These are phyloP conservation scores for Aptenodytes forsteri DNA, from an alignment of 2,113 vertebrate genomes.

Conservation along the genomic window DNA sequence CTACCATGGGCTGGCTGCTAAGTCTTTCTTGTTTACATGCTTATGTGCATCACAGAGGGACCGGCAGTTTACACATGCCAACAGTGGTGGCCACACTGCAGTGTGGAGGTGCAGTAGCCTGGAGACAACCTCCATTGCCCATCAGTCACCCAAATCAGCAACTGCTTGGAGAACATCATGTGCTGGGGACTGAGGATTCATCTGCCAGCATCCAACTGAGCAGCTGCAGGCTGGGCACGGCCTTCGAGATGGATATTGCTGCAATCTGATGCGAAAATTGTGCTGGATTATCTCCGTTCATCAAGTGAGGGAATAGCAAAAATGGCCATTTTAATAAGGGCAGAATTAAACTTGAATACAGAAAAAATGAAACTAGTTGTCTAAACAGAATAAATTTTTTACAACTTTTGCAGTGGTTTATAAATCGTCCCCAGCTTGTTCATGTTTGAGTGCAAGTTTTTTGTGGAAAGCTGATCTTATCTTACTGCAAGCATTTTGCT, in stretches of 20 bases:
- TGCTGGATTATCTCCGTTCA: neutral
- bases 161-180: neutral
- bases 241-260: neutral
- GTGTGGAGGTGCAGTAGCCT: neutral
- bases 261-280: neutral
- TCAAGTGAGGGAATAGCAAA: neutral
- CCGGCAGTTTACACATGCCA: rapidly evolving
- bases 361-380: neutral
- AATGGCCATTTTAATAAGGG: neutral
- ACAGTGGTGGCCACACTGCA: neutral
- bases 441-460: neutral
- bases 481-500: neutral
- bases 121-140: neutral
- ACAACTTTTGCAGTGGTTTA: neutral
- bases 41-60: neutral
- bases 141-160: neutral
- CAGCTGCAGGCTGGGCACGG: neutral
- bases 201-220: neutral
- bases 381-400: neutral
- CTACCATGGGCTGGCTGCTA: neutral
- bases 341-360: neutral
- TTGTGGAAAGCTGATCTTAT: neutral
- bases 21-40: neutral
- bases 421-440: neutral
- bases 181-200: neutral